Evolutionary conservation across 2,888 invertebrate species (phyloP).

Genomic region (Oxyteleia sp.): DNA sequence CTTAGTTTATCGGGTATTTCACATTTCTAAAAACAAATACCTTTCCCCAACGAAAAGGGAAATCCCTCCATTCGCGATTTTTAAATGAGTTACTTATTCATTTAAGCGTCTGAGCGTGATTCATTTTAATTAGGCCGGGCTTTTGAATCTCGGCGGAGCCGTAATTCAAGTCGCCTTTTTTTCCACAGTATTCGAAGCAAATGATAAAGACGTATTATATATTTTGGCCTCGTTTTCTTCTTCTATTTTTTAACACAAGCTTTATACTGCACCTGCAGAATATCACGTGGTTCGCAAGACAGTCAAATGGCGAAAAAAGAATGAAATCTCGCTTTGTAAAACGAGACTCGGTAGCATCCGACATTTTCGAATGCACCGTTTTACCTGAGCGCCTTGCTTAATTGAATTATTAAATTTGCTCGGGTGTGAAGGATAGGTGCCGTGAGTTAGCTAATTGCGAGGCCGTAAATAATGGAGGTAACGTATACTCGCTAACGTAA

Average conservation of each 20-base stretch:
- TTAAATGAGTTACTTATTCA: slow-evolving; percentile 55
- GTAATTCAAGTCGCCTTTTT: slow-evolving; percentile 36
- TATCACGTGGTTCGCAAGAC: slow-evolving; percentile 35
- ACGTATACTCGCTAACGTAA: slow-evolving; percentile 50
- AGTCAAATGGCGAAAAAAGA: slow-evolving; percentile 39
- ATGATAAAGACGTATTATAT: slow-evolving; percentile 59
- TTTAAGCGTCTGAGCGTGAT: slow-evolving; percentile 53
- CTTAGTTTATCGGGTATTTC: slow-evolving; percentile 36
- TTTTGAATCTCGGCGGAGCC: slow-evolving; percentile 57
- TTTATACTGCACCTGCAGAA: slow-evolving; percentile 7
- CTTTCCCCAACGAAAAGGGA: slow-evolving; percentile 6
- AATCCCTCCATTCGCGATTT: slow-evolving; percentile 42
- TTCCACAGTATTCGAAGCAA: slow-evolving; percentile 24
- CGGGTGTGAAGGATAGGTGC: slow-evolving; percentile 85
- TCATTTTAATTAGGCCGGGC: slow-evolving; percentile 59
- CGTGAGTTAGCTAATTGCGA: slow-evolving; percentile 84
- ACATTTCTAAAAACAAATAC: slow-evolving; percentile 52
- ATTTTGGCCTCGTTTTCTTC: slow-evolving; percentile 50
- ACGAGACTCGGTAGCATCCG: slow-evolving; percentile 23
- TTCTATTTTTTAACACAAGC: slow-evolving; percentile 21
- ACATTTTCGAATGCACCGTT: slow-evolving; percentile 55
- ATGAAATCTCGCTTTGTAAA: slow-evolving; percentile 37
- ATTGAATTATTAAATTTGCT: slow-evolving; percentile 86
- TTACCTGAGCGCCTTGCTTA: slow-evolving; percentile 77
- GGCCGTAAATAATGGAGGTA: slow-evolving; percentile 83